phyloP scores from a whole-genome alignment of 2,113 vertebrate genomes.

The Clarias batrachus region DNA sequence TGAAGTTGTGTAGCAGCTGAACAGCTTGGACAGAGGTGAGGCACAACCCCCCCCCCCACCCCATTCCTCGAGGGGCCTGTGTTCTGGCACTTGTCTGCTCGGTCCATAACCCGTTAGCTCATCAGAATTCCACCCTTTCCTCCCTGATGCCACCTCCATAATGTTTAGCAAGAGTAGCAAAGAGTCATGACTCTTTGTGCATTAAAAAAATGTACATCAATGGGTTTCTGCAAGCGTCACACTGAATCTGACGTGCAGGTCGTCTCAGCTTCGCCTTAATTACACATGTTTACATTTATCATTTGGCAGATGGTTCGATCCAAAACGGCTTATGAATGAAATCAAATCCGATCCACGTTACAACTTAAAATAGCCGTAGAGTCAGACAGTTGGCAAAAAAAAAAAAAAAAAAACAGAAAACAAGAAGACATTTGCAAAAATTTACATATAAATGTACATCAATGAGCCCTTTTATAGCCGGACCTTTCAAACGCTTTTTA shows the following conservation, averaged over 20 bases:
- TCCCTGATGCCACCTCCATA: background rate
- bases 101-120: constrained; percentile 43
- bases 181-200: background rate
- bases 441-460: background rate
- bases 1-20: constrained; percentile 62
- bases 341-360: background rate
- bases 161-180: background rate
- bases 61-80: constrained; percentile 57
- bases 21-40: constrained; percentile 66
- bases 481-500: background rate
- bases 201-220: background rate
- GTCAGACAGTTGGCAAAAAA: background rate
- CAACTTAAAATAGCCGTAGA: background rate
- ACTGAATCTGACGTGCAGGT: constrained; percentile 12
- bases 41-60: constrained; percentile 49
- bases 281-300: constrained; percentile 6
- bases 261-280: background rate
- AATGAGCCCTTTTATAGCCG: background rate
- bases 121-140: constrained; percentile 8
- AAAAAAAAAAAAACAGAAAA: background rate
- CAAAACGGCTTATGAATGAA: background rate
- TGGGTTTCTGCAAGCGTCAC: constrained; percentile 2
- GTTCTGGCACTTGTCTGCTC: constrained; percentile 51
- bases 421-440: background rate
- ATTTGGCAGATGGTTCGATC: background rate